Conservation (phyloP, 1,140 invertebrate genomes). For the Drosophila baimaii region DNA sequence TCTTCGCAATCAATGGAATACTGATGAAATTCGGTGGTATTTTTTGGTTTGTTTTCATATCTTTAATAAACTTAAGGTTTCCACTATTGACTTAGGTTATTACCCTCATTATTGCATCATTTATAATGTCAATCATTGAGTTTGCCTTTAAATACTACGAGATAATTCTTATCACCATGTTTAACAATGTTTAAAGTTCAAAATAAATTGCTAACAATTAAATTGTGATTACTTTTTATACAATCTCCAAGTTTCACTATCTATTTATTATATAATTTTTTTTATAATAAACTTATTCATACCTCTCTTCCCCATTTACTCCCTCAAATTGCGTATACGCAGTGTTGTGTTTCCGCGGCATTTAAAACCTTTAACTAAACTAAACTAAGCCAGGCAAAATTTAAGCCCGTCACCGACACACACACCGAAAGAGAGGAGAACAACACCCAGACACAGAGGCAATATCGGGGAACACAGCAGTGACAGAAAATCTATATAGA, state of each 20-base stretch:
- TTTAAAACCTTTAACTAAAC: slow-evolving; percentile 52
- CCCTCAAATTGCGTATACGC: slow-evolving; percentile 26
- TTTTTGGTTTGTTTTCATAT: background rate
- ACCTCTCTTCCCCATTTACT: too few species aligned
- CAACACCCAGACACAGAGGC: slow-evolving; percentile 54
- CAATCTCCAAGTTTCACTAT: too few species aligned
- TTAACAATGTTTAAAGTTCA: background rate
- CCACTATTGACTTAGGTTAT: background rate
- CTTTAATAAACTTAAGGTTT: background rate
- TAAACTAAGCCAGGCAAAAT: slow-evolving; percentile 44
- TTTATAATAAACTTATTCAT: too few species aligned
- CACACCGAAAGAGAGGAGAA: slow-evolving; percentile 12
- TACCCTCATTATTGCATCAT: background rate
- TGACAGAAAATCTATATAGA: slow-evolving; percentile 80
- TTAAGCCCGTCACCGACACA: slow-evolving; percentile 61
- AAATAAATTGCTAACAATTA: background rate
- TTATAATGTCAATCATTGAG: background rate
- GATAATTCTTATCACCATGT: background rate
- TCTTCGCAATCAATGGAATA: slow-evolving; percentile 13
- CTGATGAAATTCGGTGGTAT: background rate
- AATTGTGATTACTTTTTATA: background rate
- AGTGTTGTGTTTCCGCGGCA: background rate
- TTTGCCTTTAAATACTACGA: background rate
- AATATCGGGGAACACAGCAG: slow-evolving; percentile 53
- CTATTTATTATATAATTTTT: too few species aligned